Evolutionary conservation across 2,797 vertebrate genomes (phyloP), one percentile per base, ranked within the genome.

Genomic region (Phoebastria nigripes): DNA sequence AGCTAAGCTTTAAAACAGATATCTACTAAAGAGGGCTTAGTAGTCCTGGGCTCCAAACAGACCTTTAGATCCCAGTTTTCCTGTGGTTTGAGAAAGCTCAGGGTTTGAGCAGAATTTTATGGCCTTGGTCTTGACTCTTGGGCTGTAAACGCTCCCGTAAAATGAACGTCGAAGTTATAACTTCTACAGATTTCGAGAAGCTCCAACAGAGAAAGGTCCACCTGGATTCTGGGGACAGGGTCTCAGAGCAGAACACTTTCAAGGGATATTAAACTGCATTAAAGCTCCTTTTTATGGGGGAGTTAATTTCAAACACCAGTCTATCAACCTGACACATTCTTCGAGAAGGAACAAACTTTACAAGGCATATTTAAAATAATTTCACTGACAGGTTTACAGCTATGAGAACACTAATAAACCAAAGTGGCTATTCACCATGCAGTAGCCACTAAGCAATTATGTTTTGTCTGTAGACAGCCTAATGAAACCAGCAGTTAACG

Each of bases 381-480:
- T 90, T 83, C 55, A 4, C 39, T 89, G 87, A 7, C 49, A 90
- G 56, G 4, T 81, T 91, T 87, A 77, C 31, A 55, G 63, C 90
- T 49, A 20, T 12, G 70, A 56, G 77, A 81, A 44, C 2, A 1
- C 66, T 91, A 95, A 94, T 82, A 88, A 96, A 76, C 70, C 2
- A 2, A 69, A 94, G 87, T 63, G 67, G 70, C 62, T 83, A 20
- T 86, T 86, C 35, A 52, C 70, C 3, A 6, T 31, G 80, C 66
- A 59, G 70, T 33, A 90, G 72, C 77, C 47, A 17, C 85, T 9
- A 28, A 84, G 77, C 61, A 90, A 89, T 93, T 84, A 76, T 5
- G 47, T 63, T 82, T 81, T 82, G 65, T 92, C 71, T 87, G 49
- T 42, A 66, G 79, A 67, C 82, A 93, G 91, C 86, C 67, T 95